phyloP scores from a whole-genome alignment of 2,888 invertebrate species.

The Acleris cristana region DNA sequence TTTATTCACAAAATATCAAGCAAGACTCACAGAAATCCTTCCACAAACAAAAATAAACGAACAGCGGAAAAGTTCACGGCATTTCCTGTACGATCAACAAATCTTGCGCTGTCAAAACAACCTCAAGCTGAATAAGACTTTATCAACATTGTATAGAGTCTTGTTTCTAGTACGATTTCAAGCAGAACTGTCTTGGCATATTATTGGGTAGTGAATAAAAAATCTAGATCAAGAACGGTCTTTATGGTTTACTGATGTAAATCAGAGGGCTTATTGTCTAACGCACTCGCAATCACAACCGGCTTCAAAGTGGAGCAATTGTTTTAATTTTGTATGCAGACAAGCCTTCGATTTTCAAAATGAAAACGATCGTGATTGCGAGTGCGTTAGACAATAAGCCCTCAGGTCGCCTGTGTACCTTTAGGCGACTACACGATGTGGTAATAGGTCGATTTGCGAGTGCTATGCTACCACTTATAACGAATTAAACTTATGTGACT shows the following conservation, averaged over 20 bases:
- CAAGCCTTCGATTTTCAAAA: too few relatives aligned
- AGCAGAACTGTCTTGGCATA: not conserved
- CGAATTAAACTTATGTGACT: too few relatives aligned
- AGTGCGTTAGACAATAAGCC: too few relatives aligned
- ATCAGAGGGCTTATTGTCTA: too few relatives aligned
- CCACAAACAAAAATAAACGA: conserved; percentile 23
- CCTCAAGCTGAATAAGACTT: conserved; percentile 13
- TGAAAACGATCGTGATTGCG: too few relatives aligned
- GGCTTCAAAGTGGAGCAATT: too few relatives aligned
- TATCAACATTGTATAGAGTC: not conserved
- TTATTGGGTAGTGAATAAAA: conserved; percentile 28
- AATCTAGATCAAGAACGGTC: conserved; percentile 35
- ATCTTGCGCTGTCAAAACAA: conserved; percentile 24
- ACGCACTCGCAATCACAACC: too few relatives aligned
- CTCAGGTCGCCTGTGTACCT: not conserved
- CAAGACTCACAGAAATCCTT: not conserved
- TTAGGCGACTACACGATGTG: not conserved
- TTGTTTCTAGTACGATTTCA: not conserved
- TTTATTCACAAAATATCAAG: not conserved
- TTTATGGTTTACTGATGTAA: conserved; percentile 33
- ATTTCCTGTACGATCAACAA: conserved; percentile 38
- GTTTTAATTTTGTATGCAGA: too few relatives aligned
- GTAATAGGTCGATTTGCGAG: too few relatives aligned
- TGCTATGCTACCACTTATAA: too few relatives aligned
- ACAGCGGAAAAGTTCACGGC: conserved; percentile 15